These are phyloP conservation scores for Metaphire vulgaris DNA, from an alignment of 1,140 invertebrate genomes.

Conservation along the genomic window DNA sequence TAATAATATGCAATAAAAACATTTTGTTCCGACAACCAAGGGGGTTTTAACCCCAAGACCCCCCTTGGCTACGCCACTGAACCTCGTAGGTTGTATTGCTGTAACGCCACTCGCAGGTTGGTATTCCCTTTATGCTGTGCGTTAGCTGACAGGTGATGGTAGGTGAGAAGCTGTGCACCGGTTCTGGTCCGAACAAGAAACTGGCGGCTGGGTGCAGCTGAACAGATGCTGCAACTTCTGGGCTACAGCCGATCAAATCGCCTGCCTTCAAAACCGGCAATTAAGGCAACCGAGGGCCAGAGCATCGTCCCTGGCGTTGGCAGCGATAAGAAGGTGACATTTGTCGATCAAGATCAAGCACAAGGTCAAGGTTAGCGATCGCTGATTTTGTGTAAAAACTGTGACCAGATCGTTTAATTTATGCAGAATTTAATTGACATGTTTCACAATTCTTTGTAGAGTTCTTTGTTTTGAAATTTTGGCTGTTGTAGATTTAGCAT, in stretches of 20 bases:
- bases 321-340: slow-evolving; percentile 40
- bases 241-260: slow-evolving; percentile 60
- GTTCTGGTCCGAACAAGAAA: slow-evolving; percentile 90
- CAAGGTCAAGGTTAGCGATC: not conserved
- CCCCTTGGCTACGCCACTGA: too few relatives aligned
- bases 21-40: too few relatives aligned
- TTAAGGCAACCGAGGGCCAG: slow-evolving; percentile 55
- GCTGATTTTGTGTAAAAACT: slow-evolving; percentile 62
- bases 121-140: too few relatives aligned
- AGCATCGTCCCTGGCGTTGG: slow-evolving; percentile 18
- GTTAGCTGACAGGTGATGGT: slow-evolving; percentile 55
- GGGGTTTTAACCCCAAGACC: too few relatives aligned
- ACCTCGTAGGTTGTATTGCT: too few relatives aligned
- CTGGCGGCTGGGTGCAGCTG: slow-evolving; percentile 87
- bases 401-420: too few relatives aligned
- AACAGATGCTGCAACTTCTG: slow-evolving; percentile 63
- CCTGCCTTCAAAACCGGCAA: slow-evolving; percentile 57
- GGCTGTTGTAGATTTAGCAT: too few relatives aligned
- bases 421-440: too few relatives aligned
- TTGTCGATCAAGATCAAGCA: slow-evolving; percentile 25
- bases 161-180: slow-evolving; percentile 65
- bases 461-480: too few relatives aligned
- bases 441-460: too few relatives aligned
- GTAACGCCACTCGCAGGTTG: too few relatives aligned
- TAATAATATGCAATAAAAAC: too few relatives aligned